Evolutionary conservation across 2,797 vertebrate genomes (phyloP).

Genomic region (Sibirionetta formosa): DNA sequence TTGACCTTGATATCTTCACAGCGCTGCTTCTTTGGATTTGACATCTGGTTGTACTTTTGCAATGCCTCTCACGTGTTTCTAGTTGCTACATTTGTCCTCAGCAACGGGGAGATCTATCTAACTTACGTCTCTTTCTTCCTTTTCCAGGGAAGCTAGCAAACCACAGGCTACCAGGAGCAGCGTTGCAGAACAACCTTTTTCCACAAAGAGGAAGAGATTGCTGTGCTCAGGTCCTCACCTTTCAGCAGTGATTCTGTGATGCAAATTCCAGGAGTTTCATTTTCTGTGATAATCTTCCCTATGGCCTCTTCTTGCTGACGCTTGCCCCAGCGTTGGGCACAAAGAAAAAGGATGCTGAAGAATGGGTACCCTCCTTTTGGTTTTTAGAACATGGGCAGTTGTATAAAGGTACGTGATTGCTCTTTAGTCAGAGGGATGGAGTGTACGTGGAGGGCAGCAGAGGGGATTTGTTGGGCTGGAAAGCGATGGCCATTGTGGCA

Average conservation of each 20-base stretch:
- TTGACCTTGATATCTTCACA: neutral
- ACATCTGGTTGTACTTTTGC: neutral
- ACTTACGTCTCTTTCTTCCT: neutral
- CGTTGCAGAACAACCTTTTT: neutral
- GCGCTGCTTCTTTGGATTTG: neutral
- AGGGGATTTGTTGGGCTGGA: conserved; percentile 8
- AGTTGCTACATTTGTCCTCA: neutral
- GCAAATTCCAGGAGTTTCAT: conserved; percentile 46
- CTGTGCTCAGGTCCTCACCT: neutral
- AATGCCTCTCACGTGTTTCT: neutral
- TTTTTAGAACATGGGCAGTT: conserved; percentile 90
- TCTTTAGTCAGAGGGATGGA: neutral
- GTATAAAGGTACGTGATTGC: conserved; percentile 89
- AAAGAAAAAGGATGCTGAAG: conserved; percentile 88
- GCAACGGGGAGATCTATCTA: neutral
- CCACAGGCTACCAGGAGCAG: neutral
- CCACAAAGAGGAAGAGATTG: neutral
- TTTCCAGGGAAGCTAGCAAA: conserved; percentile 26
- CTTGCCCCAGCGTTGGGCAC: conserved; percentile 87
- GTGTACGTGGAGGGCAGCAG: neutral
- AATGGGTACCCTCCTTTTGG: conserved; percentile 85
- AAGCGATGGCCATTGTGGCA: neutral
- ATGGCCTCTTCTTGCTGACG: conserved; percentile 88
- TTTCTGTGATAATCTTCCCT: conserved; percentile 86
- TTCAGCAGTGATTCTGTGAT: conserved; percentile 29